A percentile compares a stretch with the other conserved stretches of the same genome.
These are phyloP conservation scores for Morbakka virulenta DNA, from an alignment of 30 jellyfish, hydroid and myxozoan genomes.

Conservation along the genomic window DNA sequence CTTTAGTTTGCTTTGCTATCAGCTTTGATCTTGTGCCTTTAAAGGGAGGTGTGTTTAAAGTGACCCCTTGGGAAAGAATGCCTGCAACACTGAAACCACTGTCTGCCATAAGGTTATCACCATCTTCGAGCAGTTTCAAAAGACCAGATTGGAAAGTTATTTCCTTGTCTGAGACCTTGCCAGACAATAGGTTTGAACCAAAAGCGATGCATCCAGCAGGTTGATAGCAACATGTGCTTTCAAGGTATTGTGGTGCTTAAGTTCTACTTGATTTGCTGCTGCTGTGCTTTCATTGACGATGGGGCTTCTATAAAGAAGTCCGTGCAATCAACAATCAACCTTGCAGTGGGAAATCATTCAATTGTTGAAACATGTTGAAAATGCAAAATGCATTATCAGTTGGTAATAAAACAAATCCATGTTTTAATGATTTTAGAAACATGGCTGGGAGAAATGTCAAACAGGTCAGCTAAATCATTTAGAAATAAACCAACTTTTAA, in stretches of 20 bases:
- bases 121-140: neutral
- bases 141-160: constrained; percentile 2
- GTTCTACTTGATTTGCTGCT: neutral
- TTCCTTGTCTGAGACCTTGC: constrained; percentile 30
- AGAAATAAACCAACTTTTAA: constrained; percentile 1
- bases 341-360: constrained; percentile 6
- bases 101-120: constrained; percentile 63
- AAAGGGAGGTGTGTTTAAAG: constrained; percentile 43
- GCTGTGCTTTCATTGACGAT: constrained; percentile 26
- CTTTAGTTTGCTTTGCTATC: constrained; percentile 21
- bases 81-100: constrained; percentile 48
- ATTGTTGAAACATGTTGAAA: neutral
- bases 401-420: neutral
- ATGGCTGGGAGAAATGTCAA: constrained; percentile 6
- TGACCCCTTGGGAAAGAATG: constrained; percentile 19
- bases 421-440: constrained; percentile 12
- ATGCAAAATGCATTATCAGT: neutral
- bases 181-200: constrained; percentile 8
- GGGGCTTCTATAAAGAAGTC: constrained; percentile 52
- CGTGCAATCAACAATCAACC: constrained; percentile 44
- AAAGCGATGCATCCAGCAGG: constrained; percentile 24
- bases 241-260: constrained; percentile 35
- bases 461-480: constrained; percentile 14
- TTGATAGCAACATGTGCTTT: constrained; percentile 22
- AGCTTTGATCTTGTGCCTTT: constrained; percentile 16